A percentile compares a stretch with the other conserved stretches of the same genome.
phyloP scores from a whole-genome alignment of 2,888 invertebrate species.

The Zelleria hepariella region DNA sequence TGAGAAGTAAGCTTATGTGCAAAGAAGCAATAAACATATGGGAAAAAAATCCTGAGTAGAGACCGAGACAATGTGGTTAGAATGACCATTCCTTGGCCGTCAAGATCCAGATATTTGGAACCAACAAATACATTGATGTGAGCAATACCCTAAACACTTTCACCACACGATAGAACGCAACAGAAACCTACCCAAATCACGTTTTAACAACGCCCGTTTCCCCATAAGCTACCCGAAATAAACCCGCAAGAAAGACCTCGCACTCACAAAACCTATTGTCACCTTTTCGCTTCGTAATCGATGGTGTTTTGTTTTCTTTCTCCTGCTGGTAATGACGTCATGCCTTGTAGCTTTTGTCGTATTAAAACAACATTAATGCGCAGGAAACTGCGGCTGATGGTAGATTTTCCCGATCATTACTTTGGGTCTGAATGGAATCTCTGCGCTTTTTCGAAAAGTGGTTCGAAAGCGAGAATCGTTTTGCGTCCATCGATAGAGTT shows the following conservation, averaged over 20 bases:
- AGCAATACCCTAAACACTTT: too few species aligned
- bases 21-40: too few species aligned
- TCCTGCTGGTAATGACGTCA: conserved; percentile 50
- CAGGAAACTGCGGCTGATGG: not conserved
- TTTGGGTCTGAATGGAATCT: not conserved
- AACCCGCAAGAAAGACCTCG: conserved; percentile 23
- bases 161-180: not conserved
- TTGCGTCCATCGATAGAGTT: not conserved
- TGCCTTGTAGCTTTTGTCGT: conserved; percentile 43
- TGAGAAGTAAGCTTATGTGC: too few species aligned
- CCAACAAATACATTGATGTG: too few species aligned
- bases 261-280: conserved; percentile 56
- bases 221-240: conserved; percentile 64
- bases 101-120: too few species aligned
- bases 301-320: conserved; percentile 1
- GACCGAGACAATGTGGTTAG: too few species aligned
- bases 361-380: conserved; percentile 64
- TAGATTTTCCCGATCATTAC: not conserved
- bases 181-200: not conserved
- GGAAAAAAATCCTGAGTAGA: too few species aligned
- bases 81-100: too few species aligned
- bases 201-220: conserved; percentile 23
- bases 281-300: conserved; percentile 43
- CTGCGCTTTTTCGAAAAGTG: not conserved
- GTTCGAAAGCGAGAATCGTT: not conserved